Percentiles rank a stretch among this genome's conserved stretches.
phyloP scores from a whole-genome alignment of 1,140 invertebrate genomes.

The Bombyx mandarina region DNA sequence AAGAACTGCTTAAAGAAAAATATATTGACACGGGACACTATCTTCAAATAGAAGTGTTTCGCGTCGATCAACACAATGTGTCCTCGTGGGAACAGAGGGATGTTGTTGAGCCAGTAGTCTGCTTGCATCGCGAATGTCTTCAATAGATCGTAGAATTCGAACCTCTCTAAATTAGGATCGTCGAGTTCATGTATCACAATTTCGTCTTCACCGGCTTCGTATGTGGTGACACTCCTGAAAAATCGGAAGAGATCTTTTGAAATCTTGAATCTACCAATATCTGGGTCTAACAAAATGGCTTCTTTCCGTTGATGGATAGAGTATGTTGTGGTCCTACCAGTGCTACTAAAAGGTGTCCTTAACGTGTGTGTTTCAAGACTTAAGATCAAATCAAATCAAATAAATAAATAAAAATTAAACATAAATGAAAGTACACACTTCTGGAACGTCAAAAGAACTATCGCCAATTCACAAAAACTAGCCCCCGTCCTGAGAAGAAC shows the following conservation, averaged over 20 bases:
- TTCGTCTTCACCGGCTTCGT: slow-evolving; percentile 26
- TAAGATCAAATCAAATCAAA: too few relatives aligned
- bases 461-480: too few relatives aligned
- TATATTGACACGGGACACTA: slow-evolving; percentile 45
- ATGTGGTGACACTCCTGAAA: slow-evolving; percentile 29
- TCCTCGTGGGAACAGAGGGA: slow-evolving; percentile 6
- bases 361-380: too few relatives aligned
- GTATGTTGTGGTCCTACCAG: too few relatives aligned
- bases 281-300: too few relatives aligned
- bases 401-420: too few relatives aligned
- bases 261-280: too few relatives aligned
- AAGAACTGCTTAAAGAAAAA: slow-evolving; percentile 46
- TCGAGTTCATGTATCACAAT: slow-evolving; percentile 38
- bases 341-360: too few relatives aligned
- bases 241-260: not conserved
- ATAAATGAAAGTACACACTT: too few relatives aligned
- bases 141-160: slow-evolving; percentile 40
- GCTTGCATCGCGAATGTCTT: slow-evolving; percentile 33
- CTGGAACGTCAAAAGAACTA: too few relatives aligned
- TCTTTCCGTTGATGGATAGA: too few relatives aligned
- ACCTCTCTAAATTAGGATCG: slow-evolving; percentile 32
- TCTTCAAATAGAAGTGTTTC: slow-evolving; percentile 28
- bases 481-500: too few relatives aligned
- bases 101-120: slow-evolving; percentile 36
- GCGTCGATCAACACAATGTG: slow-evolving; percentile 47